Conservation (phyloP, 2,113 vertebrate genomes). For the Limnothrissa miodon region DNA sequence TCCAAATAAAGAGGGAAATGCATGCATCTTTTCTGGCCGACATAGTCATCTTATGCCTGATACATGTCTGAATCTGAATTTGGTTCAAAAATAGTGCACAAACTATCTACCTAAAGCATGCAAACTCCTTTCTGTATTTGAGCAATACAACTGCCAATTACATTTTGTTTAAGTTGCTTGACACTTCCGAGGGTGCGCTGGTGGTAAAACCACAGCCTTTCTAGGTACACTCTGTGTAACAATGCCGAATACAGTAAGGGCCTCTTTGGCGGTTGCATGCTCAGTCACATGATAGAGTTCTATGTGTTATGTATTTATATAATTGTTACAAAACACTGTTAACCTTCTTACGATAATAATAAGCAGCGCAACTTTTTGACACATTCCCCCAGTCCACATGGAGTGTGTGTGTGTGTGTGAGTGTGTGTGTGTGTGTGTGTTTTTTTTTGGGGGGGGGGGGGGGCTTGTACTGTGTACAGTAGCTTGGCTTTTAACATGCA, state of each 20-base stretch:
- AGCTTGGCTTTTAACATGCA: not conserved
- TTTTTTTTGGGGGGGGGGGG: not conserved
- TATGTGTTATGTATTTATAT: not conserved
- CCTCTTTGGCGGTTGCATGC: too few relatives aligned
- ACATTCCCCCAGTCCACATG: not conserved
- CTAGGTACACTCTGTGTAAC: not conserved
- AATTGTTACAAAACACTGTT: not conserved
- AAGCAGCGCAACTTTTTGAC: not conserved
- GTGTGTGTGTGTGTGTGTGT: not conserved
- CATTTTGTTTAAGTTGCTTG: too few relatives aligned
- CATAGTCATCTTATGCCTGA: too few relatives aligned
- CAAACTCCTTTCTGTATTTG: too few relatives aligned
- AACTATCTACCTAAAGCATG: too few relatives aligned
- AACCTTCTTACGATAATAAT: not conserved
- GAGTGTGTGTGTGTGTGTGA: not conserved
- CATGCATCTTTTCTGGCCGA: too few relatives aligned
- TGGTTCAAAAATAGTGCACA: too few relatives aligned
- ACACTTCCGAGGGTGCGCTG: too few relatives aligned
- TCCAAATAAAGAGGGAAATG: too few relatives aligned
- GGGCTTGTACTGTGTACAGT: not conserved
- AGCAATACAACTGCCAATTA: too few relatives aligned
- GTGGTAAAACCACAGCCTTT: too few relatives aligned
- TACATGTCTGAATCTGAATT: too few relatives aligned
- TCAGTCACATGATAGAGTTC: not conserved
- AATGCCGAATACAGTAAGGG: not conserved